These are phyloP conservation scores for Stegodyphus dumicola DNA, from an alignment of 1,140 invertebrate species.

Conservation along the genomic window DNA sequence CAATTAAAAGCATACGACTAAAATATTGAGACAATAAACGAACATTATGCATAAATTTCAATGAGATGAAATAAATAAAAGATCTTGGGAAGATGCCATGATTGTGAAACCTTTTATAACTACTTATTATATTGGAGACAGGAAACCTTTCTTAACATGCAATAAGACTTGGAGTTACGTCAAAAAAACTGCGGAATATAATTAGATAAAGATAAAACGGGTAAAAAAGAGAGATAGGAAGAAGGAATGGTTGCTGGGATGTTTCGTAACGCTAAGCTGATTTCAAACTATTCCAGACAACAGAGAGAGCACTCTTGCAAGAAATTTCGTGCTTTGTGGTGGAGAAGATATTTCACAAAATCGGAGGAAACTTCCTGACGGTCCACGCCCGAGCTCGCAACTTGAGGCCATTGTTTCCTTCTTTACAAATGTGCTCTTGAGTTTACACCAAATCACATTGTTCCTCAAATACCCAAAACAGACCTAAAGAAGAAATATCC, in stretches of 20 bases:
- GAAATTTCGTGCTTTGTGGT: not conserved
- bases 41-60: no score
- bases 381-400: slow-evolving; percentile 4
- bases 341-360: slow-evolving; percentile 3
- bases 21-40: no score
- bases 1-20: no score
- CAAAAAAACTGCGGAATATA: not conserved
- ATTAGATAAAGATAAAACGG: not conserved
- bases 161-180: not conserved
- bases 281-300: not conserved
- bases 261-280: slow-evolving; percentile 18
- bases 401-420: no score
- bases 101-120: no score
- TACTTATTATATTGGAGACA: no score
- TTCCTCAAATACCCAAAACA: no score
- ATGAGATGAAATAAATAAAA: no score
- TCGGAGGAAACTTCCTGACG: not conserved
- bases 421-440: no score
- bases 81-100: no score
- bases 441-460: no score
- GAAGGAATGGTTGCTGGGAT: not conserved
- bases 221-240: not conserved
- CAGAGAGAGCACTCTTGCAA: not conserved
- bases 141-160: not conserved
- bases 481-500: no score